A percentile compares a stretch with the other conserved stretches of the same genome.
Conservation (phyloP, 1,140 invertebrate genomes). For the Physella acuta region DNA sequence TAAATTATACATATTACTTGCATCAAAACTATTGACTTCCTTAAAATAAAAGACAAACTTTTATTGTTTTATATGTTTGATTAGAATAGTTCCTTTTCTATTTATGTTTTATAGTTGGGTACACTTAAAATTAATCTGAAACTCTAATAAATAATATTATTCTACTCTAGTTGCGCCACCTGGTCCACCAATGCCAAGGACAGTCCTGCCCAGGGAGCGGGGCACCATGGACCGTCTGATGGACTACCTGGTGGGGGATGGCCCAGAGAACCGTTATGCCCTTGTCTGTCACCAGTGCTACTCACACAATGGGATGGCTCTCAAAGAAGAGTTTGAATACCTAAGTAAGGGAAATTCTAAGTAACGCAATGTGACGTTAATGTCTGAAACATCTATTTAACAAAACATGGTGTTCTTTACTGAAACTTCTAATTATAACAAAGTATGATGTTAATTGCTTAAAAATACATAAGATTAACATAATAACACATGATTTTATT, state of each 20-base stretch:
- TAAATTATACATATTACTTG: no score
- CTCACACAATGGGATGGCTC: slow-evolving; percentile 95
- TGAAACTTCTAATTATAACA: no score
- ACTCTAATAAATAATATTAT: no score
- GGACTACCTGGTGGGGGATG: slow-evolving; percentile 93
- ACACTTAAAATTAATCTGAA: no score
- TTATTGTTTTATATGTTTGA: no score
- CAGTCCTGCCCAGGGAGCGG: slow-evolving; percentile 67
- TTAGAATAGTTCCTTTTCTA: no score
- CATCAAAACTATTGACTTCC: no score
- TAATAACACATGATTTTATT: no score
- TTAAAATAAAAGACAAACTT: no score
- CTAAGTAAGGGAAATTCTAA: slow-evolving; percentile 65
- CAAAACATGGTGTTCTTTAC: neutral
- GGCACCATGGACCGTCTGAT: slow-evolving; percentile 82
- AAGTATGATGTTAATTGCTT: no score
- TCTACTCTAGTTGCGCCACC: slow-evolving; percentile 36
- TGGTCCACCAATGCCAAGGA: slow-evolving; percentile 60
- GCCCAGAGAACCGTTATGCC: slow-evolving; percentile 89
- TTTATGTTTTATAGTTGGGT: no score
- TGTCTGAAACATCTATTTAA: neutral
- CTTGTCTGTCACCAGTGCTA: slow-evolving; percentile 89
- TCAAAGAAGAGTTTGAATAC: slow-evolving; percentile 95
- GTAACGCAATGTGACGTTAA: neutral
- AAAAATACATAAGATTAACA: no score